phyloP scores from a whole-genome alignment of 2,797 vertebrate genomes.

The Lates japonicus region DNA sequence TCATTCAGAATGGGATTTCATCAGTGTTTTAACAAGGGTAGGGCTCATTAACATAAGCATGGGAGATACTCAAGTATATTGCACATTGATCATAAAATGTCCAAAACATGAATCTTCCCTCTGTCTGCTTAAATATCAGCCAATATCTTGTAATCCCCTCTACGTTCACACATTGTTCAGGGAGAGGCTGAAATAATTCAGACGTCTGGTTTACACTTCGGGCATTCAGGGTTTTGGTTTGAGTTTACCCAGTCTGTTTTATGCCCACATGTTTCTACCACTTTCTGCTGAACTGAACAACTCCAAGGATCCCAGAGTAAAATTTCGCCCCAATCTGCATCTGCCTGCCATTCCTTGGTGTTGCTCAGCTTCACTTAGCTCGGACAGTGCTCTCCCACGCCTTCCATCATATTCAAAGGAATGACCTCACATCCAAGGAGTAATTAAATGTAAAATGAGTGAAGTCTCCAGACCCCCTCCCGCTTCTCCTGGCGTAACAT shows the following conservation, averaged over 20 bases:
- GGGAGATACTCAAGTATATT: background rate
- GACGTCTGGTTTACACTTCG: constrained; percentile 23
- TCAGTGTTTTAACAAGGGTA: constrained; percentile 16
- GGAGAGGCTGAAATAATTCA: constrained; percentile 22
- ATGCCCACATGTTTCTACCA: background rate
- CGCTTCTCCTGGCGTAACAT: constrained; percentile 25
- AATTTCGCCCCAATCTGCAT: background rate
- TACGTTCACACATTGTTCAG: background rate
- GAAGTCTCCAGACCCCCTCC: constrained; percentile 29
- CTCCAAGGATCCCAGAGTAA: background rate
- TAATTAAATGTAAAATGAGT: constrained; percentile 32
- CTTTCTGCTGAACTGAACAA: constrained; percentile 12
- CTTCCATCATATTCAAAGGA: constrained; percentile 13
- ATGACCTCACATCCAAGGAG: constrained; percentile 36
- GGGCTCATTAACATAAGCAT: constrained; percentile 27
- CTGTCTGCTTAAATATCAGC: background rate
- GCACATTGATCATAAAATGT: constrained; percentile 34
- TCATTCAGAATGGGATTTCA: constrained; percentile 11
- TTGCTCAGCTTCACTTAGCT: background rate
- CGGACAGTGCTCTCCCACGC: constrained; percentile 21
- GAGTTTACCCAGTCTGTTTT: background rate
- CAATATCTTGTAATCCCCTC: background rate
- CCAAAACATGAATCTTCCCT: background rate
- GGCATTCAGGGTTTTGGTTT: constrained; percentile 36
- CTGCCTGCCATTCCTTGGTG: background rate